Conservation (phyloP, 2,113 vertebrate genomes). For the Capricornis sumatraensis region DNA sequence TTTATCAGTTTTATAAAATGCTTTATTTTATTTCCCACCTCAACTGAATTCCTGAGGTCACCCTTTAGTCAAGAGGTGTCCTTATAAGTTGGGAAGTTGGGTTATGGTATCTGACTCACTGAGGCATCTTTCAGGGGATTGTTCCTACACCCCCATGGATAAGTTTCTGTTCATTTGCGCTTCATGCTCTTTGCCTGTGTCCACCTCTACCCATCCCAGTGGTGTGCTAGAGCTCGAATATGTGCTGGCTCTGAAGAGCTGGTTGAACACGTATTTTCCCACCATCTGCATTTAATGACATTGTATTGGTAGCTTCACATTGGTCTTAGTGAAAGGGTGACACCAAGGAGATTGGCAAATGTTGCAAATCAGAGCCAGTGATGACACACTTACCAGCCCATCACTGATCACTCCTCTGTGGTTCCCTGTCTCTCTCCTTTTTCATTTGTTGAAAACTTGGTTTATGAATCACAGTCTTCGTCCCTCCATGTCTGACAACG, state of each 20-base stretch:
- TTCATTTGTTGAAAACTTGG: neutral
- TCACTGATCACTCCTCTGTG: neutral
- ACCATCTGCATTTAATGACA: neutral
- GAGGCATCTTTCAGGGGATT: neutral
- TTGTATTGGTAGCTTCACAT: neutral
- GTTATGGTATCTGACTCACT: neutral
- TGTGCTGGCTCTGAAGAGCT: neutral
- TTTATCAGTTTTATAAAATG: neutral
- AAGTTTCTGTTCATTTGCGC: neutral
- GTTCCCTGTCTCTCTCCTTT: neutral
- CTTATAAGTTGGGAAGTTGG: neutral
- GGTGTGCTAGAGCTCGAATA: neutral
- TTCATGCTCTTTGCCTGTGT: neutral
- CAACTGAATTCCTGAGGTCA: neutral
- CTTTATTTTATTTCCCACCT: neutral
- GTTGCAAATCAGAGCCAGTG: neutral
- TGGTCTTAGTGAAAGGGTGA: neutral
- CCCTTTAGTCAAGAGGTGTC: neutral
- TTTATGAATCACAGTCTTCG: neutral
- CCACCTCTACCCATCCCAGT: neutral
- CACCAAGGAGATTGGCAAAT: neutral
- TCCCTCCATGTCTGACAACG: neutral
- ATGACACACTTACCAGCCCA: neutral
- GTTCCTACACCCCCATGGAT: fast-evolving
- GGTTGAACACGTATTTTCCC: neutral